Conservation (phyloP, 2,888 invertebrate genomes). For the Drosophila peninsularis region DNA sequence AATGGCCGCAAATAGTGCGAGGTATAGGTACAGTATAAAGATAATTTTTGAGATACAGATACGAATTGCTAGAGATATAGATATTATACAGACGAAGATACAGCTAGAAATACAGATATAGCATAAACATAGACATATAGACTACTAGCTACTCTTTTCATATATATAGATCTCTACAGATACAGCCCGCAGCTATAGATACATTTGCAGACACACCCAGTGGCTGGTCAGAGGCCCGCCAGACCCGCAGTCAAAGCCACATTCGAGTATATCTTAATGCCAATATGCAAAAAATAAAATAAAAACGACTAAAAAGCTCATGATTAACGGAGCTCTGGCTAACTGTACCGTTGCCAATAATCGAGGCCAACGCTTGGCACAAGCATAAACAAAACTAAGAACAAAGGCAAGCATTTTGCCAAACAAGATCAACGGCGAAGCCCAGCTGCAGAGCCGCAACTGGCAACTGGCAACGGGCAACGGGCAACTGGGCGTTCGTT, state of each 20-base stretch:
- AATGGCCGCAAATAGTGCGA: slow-evolving; percentile 27
- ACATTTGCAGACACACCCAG: slow-evolving; percentile 37
- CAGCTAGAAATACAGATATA: no score
- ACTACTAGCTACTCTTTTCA: no score
- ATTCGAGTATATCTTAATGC: slow-evolving; percentile 5
- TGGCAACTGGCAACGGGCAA: neutral
- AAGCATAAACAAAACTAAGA: slow-evolving; percentile 14
- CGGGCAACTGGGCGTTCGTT: slow-evolving; percentile 25
- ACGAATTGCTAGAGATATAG: no score
- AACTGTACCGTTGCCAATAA: slow-evolving; percentile 38
- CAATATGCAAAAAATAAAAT: slow-evolving; percentile 24
- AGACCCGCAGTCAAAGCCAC: neutral
- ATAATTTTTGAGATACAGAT: neutral
- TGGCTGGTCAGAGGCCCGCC: neutral
- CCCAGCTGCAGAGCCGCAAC: slow-evolving; percentile 14
- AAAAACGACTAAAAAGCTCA: neutral
- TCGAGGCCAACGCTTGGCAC: slow-evolving; percentile 30
- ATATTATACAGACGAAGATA: neutral
- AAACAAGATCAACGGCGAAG: slow-evolving; percentile 16
- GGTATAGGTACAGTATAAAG: neutral
- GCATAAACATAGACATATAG: no score
- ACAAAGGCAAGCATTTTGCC: slow-evolving; percentile 34
- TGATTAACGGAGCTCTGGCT: slow-evolving; percentile 29
- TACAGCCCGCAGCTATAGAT: neutral
- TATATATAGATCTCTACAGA: no score